Base-by-base conservation (phyloP, 2,888 invertebrate genomes). In the Tenthredo distinguenda region DNA sequence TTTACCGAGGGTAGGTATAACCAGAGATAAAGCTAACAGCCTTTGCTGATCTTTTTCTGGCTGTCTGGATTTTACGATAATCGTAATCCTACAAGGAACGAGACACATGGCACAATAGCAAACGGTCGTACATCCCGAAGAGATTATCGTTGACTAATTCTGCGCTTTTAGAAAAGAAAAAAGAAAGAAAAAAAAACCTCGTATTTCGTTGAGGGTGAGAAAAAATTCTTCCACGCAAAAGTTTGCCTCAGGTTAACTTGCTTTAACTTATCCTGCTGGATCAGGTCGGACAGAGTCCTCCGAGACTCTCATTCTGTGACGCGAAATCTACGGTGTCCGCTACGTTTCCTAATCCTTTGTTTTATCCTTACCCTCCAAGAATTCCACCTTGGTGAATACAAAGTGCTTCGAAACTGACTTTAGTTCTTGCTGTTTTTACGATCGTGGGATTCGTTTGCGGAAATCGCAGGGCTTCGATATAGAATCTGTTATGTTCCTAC, bases 261-360 rank as follows among this genome's bases (percentile, higher is more conserved):
- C 31, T 18, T 68, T 31, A 43, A 74, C 74, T 74, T 74, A 74
- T 74, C 74, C 43, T 55, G 31, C 50, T 18, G 55, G 77, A 77
- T 50, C 77, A 18, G 31, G 50, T 50, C 18, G 15, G 47, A 77
- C 55, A 50, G 50, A 77, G 55, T 77, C 31, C 34, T 77, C n/a
- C 50, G 50, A 58, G 37, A 81, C 18, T 58, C 62, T 40, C n/a
- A 62, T 58, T 62, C 31, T 40, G 7, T n/a, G 21, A 58, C 21
- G 62, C n/a, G 58, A 40, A 62, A 37, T 62, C 37, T 37, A 15
- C 58, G 62, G 37, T 81, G 81, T 81, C 81, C 81, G 62, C 50
- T 81, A 37, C 62, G 21, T 37, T 77, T 81, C 81, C 40, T 81
- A 81, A 81, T 81, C 81, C 81, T 18, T 58, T 62, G 47, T 26